phyloP scores from a whole-genome alignment of 2,888 invertebrate genomes.

The Thera britannica region DNA sequence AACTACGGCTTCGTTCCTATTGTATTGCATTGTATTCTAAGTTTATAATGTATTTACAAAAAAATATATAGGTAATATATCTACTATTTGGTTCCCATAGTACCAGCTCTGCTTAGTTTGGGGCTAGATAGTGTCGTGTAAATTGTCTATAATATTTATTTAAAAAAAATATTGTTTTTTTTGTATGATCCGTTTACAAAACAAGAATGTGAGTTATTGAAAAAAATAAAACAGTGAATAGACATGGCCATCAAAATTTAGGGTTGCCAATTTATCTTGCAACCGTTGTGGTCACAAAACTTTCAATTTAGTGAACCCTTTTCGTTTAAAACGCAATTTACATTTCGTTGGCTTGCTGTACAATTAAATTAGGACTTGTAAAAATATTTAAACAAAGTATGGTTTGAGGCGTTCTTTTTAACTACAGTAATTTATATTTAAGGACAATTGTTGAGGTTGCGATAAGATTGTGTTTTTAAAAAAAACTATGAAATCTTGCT shows the following conservation, averaged over 20 bases:
- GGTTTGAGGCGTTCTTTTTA: constrained; percentile 8
- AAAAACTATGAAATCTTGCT: too few relatives aligned
- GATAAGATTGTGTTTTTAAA: too few relatives aligned
- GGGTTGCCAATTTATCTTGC: constrained; percentile 5
- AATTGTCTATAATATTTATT: too few relatives aligned
- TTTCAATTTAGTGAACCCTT: constrained; percentile 22
- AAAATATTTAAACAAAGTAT: constrained; percentile 31
- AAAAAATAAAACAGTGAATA: not conserved
- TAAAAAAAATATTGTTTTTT: too few relatives aligned
- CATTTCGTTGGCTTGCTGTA: constrained; percentile 13
- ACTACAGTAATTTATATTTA: constrained; percentile 4
- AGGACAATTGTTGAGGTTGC: not conserved
- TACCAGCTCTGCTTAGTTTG: too few relatives aligned
- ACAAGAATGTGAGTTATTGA: not conserved
- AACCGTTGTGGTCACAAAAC: constrained; percentile 14
- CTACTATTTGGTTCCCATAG: too few relatives aligned
- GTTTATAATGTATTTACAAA: too few relatives aligned
- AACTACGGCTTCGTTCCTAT: too few relatives aligned
- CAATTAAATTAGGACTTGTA: constrained; percentile 22
- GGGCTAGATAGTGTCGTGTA: too few relatives aligned
- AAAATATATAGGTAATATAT: too few relatives aligned
- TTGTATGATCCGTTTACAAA: too few relatives aligned
- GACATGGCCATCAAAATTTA: not conserved
- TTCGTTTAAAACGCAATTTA: constrained; percentile 20
- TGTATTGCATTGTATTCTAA: too few relatives aligned